Base-by-base conservation (phyloP, 1,140 invertebrate genomes). In the Rhynchophorus ferrugineus region DNA sequence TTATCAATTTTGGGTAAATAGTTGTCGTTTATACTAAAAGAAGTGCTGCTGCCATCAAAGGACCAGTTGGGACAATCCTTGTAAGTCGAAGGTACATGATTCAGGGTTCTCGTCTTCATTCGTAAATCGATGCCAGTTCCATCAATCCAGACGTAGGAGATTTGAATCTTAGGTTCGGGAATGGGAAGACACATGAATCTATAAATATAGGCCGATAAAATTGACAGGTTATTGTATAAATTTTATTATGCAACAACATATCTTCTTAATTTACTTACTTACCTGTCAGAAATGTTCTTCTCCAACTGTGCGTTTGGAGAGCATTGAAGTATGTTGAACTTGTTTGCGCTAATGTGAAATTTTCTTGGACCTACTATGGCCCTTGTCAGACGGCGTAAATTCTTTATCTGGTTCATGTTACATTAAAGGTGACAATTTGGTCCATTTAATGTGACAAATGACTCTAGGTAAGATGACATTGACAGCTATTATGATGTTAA, bases 1-100 rank as follows among this genome's bases (percentile, higher is more conserved):
- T 39, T 39, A 2, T 39, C 7, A 39, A 17, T 1, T 8, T 39
- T 13, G 7, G 1, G 14, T 11, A 1, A 8, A 17, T 17, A n/a
- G 17, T 39, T 5, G 18, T 16, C 14, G 13, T 5, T 5, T 17
- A 29, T 49, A 51, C 49, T 44, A 22, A 51, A 50, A 50, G 44
- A 51, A 13, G 86, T 89, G 0, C 85, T 89, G 63, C 90, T 95
- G 17, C 95, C 95, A 71, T 98, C 94, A 69, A 89, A 98, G 62
- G 94, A 95, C 95, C 95, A 98, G 1, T 85, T 74, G 0, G 95
- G 95, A 38, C 95, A 73, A 54, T 98, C 93, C 78, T 58, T 11
- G 62, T 69, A 51, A 43, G 69, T 71, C 60, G 78, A 49, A 1
- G 62, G 62, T 1, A 45, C 45, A 41, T 49, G 56, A 42, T 61